Conservation (phyloP, 2,888 invertebrate genomes). For the Pollenia griseotomentosa region DNA sequence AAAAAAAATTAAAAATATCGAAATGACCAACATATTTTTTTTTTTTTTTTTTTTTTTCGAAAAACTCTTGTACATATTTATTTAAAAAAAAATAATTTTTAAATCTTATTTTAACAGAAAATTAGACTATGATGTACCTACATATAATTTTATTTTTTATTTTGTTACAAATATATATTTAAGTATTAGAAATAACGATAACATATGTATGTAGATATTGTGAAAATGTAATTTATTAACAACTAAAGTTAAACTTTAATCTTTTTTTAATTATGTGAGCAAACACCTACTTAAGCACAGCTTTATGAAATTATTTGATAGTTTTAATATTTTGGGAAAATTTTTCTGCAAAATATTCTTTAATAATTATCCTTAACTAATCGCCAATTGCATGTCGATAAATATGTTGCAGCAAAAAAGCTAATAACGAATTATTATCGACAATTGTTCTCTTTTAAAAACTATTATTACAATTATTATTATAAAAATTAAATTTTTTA, state of each 20-base stretch:
- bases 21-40: not conserved
- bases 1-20: not conserved
- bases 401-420: no score
- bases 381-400: no score
- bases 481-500: no score
- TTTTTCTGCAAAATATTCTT: constrained; percentile 3
- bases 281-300: constrained; percentile 36
- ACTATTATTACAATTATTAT: no score
- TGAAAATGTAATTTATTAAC: constrained; percentile 1
- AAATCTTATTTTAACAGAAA: constrained; percentile 44
- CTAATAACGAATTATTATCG: not conserved
- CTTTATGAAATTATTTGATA: not conserved
- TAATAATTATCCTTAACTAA: not conserved
- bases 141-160: constrained; percentile 3
- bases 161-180: constrained; percentile 13
- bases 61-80: constrained; percentile 8
- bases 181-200: constrained; percentile 42
- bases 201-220: not conserved
- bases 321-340: not conserved
- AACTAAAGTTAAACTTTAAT: constrained; percentile 43
- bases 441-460: no score
- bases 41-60: not conserved
- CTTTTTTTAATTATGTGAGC: constrained; percentile 1
- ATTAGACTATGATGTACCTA: constrained; percentile 60
- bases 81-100: constrained; percentile 37